A percentile compares a stretch with the other conserved stretches of the same genome.
Evolutionary conservation across 2,113 vertebrate genomes (phyloP).

Genomic region (Thunnus maccoyii): DNA sequence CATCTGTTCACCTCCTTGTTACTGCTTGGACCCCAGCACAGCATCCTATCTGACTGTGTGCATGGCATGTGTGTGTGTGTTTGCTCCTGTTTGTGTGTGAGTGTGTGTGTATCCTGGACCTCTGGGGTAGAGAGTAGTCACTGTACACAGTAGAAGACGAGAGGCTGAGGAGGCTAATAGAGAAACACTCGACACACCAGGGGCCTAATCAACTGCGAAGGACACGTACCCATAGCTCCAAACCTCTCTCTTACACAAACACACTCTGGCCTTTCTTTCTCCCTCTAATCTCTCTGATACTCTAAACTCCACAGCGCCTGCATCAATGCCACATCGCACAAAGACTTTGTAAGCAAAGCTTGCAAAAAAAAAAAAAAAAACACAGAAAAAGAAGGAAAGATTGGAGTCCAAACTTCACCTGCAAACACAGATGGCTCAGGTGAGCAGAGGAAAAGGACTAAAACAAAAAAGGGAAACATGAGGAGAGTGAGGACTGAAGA

Average conservation of each 20-base stretch:
- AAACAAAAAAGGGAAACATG: conserved; percentile 36
- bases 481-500: conserved; percentile 14
- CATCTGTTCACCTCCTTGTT: conserved; percentile 82
- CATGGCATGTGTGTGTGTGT: conserved; percentile 42
- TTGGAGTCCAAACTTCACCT: conserved; percentile 33
- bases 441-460: conserved; percentile 19
- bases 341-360: conserved; percentile 35
- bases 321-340: conserved; percentile 17
- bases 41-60: conserved; percentile 67
- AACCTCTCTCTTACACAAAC: conserved; percentile 60
- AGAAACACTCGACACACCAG: conserved; percentile 76
- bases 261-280: conserved; percentile 49
- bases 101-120: conserved; percentile 38
- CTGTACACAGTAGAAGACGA: conserved; percentile 65
- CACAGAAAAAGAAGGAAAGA: conserved; percentile 16
- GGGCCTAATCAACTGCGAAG: conserved; percentile 80
- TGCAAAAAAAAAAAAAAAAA: conserved; percentile 35
- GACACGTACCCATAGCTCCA: conserved; percentile 65
- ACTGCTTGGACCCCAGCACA: conserved; percentile 69
- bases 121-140: conserved; percentile 72
- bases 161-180: conserved; percentile 77
- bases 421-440: conserved; percentile 46
- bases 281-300: conserved; percentile 60
- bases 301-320: conserved; percentile 37
- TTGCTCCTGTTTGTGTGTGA: conserved; percentile 18